Evolutionary conservation across 2,113 vertebrate genomes (phyloP).

Genomic region (Aptenodytes patagonicus): DNA sequence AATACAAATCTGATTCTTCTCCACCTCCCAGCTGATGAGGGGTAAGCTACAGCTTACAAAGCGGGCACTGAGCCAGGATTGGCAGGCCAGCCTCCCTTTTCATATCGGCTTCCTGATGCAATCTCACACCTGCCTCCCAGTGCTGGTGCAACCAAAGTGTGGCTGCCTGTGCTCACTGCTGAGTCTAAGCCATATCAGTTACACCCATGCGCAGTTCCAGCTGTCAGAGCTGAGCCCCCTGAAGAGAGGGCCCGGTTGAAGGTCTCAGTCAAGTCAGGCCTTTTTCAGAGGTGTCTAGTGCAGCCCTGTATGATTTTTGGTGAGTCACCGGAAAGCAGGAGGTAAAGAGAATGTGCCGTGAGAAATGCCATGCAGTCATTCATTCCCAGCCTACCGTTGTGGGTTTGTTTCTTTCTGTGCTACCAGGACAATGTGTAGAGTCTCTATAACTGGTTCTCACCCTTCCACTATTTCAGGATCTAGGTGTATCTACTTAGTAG

Average conservation of each 20-base stretch:
- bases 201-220: background rate
- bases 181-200: fast-evolving
- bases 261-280: background rate
- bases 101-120: background rate
- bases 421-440: background rate
- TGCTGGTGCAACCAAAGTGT: background rate
- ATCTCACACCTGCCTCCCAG: background rate
- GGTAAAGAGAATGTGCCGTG: background rate
- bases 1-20: background rate
- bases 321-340: background rate
- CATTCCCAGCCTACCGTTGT: background rate
- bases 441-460: conserved; percentile 40
- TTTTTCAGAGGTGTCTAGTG: background rate
- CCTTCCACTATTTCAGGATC: conserved; percentile 60
- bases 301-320: background rate
- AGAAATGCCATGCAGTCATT: background rate
- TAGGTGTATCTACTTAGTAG: conserved; percentile 57
- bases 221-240: background rate
- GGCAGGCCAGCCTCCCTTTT: background rate
- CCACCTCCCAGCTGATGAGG: background rate
- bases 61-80: background rate
- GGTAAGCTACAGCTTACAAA: background rate
- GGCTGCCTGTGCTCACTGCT: background rate
- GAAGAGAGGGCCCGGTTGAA: background rate
- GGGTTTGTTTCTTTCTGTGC: background rate